A percentile compares a stretch with the other conserved stretches of the same genome.
Conservation (phyloP, 2,113 vertebrate genomes). For the Xyrauchen texanus region DNA sequence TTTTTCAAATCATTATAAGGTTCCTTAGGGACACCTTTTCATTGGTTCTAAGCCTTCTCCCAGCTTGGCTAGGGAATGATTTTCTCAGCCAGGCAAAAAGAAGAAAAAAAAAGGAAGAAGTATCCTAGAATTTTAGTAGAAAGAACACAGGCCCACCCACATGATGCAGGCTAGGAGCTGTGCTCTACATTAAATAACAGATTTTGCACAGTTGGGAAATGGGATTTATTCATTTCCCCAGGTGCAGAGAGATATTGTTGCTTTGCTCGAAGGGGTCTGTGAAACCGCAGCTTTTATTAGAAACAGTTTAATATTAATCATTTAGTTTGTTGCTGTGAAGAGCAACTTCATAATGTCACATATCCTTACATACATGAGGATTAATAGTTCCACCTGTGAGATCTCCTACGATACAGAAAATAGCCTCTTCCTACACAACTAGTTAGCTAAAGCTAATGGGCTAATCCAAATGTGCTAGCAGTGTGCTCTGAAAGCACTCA, state of each 20-base stretch:
- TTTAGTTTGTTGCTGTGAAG: slow-evolving; percentile 84
- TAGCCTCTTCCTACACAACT: background rate
- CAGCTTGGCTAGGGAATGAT: slow-evolving; percentile 48
- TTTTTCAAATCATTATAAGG: slow-evolving; percentile 49
- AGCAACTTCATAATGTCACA: slow-evolving; percentile 80
- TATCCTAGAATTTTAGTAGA: slow-evolving; percentile 45
- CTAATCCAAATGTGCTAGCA: no score
- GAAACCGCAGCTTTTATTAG: slow-evolving; percentile 88
- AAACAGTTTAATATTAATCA: slow-evolving; percentile 94
- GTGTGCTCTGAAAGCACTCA: no score
- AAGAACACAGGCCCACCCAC: slow-evolving; percentile 53
- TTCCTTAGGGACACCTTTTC: slow-evolving; percentile 46
- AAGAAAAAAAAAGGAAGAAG: slow-evolving; percentile 26
- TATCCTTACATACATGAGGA: slow-evolving; percentile 7
- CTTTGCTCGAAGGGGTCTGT: slow-evolving; percentile 79
- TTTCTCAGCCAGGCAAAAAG: slow-evolving; percentile 57
- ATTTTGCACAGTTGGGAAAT: slow-evolving; percentile 56
- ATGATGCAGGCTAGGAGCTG: slow-evolving; percentile 45
- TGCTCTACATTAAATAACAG: slow-evolving; percentile 43
- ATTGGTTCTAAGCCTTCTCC: slow-evolving; percentile 24
- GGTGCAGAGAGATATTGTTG: slow-evolving; percentile 82
- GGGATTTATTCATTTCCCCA: slow-evolving; percentile 68
- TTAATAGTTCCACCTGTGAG: slow-evolving; percentile 6
- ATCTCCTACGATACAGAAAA: background rate
- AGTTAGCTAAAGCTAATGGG: background rate